These are phyloP conservation scores for Acanthornis magna DNA, from an alignment of 2,797 vertebrate genomes.

Conservation along the genomic window DNA sequence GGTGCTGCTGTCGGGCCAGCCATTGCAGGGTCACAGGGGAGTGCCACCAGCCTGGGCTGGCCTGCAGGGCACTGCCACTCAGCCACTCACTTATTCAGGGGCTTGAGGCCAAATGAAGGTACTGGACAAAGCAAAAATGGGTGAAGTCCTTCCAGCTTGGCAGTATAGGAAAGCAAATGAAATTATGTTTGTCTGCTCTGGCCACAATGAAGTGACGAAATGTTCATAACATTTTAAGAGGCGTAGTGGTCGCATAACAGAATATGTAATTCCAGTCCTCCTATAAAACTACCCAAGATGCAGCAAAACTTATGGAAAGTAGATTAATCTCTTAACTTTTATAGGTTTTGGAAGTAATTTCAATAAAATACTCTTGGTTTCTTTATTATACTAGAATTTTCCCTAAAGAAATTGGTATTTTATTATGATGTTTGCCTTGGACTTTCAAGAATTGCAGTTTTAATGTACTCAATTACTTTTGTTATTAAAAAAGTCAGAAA, in stretches of 20 bases:
- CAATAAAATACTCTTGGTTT: background rate
- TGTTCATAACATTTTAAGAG: background rate
- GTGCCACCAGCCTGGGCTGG: background rate
- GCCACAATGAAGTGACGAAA: background rate
- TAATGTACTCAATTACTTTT: background rate
- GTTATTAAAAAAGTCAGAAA: slow-evolving; percentile 11
- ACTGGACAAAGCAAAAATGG: background rate
- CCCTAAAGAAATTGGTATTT: background rate
- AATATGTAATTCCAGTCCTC: background rate
- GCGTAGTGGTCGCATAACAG: rapidly evolving
- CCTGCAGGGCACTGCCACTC: rapidly evolving
- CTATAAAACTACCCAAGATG: background rate
- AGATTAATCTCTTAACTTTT: background rate
- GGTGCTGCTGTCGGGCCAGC: background rate
- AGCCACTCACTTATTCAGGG: background rate
- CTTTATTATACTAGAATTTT: background rate
- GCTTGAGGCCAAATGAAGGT: background rate
- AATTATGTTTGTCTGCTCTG: background rate
- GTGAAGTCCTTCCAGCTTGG: background rate
- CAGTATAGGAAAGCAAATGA: background rate
- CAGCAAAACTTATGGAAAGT: background rate
- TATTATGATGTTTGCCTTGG: slow-evolving; percentile 3
- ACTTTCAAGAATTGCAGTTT: background rate
- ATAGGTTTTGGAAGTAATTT: background rate
- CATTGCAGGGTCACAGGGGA: background rate